These are phyloP conservation scores for Drosophila kanapiae DNA, from an alignment of 1,140 invertebrate species.

Conservation along the genomic window DNA sequence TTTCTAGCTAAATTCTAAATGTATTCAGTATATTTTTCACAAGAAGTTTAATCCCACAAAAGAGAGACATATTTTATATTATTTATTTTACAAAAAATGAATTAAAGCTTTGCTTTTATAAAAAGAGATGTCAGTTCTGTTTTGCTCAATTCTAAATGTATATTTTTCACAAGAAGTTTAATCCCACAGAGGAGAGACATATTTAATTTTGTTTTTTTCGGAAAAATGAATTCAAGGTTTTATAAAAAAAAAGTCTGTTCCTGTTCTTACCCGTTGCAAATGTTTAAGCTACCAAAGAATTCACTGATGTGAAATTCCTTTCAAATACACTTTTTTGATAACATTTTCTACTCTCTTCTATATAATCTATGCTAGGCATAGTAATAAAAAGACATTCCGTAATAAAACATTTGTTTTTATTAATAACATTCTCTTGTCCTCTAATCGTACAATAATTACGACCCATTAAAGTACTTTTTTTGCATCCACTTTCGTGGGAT, in stretches of 20 bases:
- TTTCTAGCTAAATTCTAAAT: no score
- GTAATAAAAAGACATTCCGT: not conserved
- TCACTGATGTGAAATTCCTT: not conserved
- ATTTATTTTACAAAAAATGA: not conserved
- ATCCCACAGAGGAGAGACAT: no score
- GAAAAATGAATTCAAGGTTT: no score
- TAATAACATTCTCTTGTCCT: not conserved
- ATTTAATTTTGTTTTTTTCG: no score
- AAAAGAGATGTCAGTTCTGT: not conserved
- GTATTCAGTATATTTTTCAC: no score
- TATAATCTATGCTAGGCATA: not conserved
- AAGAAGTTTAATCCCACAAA: not conserved
- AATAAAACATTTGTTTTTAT: not conserved
- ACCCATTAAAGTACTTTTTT: constrained; percentile 43
- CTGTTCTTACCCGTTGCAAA: no score
- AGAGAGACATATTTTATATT: no score
- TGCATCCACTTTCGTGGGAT: not conserved
- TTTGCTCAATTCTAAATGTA: no score
- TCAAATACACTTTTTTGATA: not conserved
- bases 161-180: no score
- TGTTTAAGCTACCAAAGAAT: no score
- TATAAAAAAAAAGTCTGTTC: no score
- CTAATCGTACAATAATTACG: constrained; percentile 33
- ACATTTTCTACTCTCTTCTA: not conserved
- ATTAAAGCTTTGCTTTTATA: not conserved